Conservation (phyloP, 1,140 invertebrate genomes). For the Drosophila obscura region DNA sequence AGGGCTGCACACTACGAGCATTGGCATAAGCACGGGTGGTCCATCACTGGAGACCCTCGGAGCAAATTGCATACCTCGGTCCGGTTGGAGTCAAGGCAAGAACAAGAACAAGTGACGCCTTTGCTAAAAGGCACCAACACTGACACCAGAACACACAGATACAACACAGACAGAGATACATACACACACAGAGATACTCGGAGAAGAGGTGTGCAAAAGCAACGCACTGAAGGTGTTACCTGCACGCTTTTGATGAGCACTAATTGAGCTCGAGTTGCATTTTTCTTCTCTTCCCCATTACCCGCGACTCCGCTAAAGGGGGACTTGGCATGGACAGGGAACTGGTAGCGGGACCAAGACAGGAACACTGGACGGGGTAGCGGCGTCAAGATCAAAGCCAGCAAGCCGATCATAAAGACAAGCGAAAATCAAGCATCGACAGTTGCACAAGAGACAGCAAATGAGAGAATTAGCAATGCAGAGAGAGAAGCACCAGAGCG, state of each 20-base stretch:
- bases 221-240: slow-evolving; percentile 81
- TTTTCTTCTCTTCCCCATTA: slow-evolving; percentile 69
- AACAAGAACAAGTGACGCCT: slow-evolving; percentile 57
- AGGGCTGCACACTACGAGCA: slow-evolving; percentile 10
- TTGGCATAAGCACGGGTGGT: slow-evolving; percentile 54
- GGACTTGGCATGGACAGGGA: no score
- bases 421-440: slow-evolving; percentile 81
- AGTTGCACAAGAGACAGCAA: slow-evolving; percentile 47
- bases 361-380: neutral
- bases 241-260: slow-evolving; percentile 82
- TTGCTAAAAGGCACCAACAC: slow-evolving; percentile 45
- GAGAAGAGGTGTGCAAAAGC: slow-evolving; percentile 67
- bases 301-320: slow-evolving; percentile 25
- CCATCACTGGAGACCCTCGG: slow-evolving; percentile 47
- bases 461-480: slow-evolving; percentile 43
- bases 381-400: slow-evolving; percentile 75
- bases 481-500: slow-evolving; percentile 10
- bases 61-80: slow-evolving; percentile 70
- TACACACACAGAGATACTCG: slow-evolving; percentile 3
- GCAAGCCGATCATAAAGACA: slow-evolving; percentile 71
- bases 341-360: neutral
- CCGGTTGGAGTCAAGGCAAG: slow-evolving; percentile 43
- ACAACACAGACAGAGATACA: neutral
- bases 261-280: slow-evolving; percentile 82
- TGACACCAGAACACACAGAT: slow-evolving; percentile 20